phyloP scores from a whole-genome alignment of 1,140 invertebrate species.

The Temnothorax nylanderi region DNA sequence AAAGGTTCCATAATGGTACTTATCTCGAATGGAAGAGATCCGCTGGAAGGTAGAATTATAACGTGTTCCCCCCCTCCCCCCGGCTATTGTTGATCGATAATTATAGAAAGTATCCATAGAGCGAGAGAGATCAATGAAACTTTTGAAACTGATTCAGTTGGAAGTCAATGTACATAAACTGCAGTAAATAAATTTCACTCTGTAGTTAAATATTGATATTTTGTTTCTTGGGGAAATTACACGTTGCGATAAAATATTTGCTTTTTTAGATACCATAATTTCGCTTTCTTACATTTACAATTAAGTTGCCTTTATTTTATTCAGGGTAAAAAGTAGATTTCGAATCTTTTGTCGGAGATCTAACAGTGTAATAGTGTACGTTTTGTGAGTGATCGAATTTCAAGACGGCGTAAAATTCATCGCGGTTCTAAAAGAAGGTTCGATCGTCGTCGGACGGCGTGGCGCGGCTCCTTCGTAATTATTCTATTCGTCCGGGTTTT shows the following conservation, averaged over 20 bases:
- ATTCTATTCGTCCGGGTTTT: slow-evolving; percentile 23
- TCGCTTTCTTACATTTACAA: background rate
- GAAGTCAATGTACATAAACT: background rate
- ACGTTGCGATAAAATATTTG: background rate
- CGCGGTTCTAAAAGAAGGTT: background rate
- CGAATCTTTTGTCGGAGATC: background rate
- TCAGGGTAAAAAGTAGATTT: background rate
- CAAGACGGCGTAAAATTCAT: background rate
- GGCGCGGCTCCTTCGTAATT: slow-evolving; percentile 45
- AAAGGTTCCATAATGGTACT: background rate
- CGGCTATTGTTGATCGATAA: background rate
- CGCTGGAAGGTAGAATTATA: background rate
- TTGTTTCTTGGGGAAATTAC: background rate
- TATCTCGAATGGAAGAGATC: background rate
- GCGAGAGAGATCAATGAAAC: background rate
- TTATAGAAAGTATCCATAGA: background rate
- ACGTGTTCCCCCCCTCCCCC: background rate
- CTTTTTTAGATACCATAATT: background rate
- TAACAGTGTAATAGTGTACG: background rate
- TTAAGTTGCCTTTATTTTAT: background rate
- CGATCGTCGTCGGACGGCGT: background rate
- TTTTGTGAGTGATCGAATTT: background rate
- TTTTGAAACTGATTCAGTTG: background rate
- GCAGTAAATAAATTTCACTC: background rate
- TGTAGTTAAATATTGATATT: background rate